phyloP scores from a whole-genome alignment of 2,888 invertebrate genomes.

The Aleiodes testaceus region DNA sequence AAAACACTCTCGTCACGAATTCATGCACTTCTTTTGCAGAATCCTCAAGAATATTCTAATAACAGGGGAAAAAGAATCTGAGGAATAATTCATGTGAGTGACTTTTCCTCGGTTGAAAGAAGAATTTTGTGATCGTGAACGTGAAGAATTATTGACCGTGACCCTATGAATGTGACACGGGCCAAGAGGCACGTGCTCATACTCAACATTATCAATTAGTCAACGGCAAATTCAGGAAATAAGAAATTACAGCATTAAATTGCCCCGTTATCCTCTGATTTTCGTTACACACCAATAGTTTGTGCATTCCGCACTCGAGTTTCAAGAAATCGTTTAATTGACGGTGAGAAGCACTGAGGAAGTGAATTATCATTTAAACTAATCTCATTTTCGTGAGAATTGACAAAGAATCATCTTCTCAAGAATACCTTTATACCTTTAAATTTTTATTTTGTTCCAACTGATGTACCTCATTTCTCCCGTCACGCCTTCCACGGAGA shows the following conservation, averaged over 20 bases:
- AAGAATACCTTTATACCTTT: constrained; percentile 1
- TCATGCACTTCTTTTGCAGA: neutral
- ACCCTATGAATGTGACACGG: constrained; percentile 37
- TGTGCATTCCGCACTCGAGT: neutral
- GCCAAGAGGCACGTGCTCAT: constrained; percentile 53
- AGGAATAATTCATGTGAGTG: neutral
- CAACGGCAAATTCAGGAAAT: constrained; percentile 52
- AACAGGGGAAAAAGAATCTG: neutral
- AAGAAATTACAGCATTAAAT: constrained; percentile 51
- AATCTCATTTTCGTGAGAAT: no score
- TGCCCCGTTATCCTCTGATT: constrained; percentile 21
- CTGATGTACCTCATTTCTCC: constrained; percentile 27
- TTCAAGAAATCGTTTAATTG: neutral
- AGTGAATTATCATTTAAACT: no score
- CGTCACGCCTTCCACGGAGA: constrained; percentile 42
- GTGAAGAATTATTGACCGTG: constrained; percentile 53
- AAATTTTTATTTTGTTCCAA: constrained; percentile 32
- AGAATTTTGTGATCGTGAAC: constrained; percentile 48
- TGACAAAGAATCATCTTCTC: no score
- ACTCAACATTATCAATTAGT: constrained; percentile 53
- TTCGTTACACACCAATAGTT: constrained; percentile 25
- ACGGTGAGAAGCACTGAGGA: neutral
- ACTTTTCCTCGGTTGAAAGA: constrained; percentile 17
- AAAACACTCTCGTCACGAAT: constrained; percentile 7
- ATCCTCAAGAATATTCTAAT: constrained; percentile 1